A percentile compares a stretch with the other conserved stretches of the same genome.
Evolutionary conservation across 2,888 invertebrate genomes (phyloP).

Genomic region (Chalcis sispes): DNA sequence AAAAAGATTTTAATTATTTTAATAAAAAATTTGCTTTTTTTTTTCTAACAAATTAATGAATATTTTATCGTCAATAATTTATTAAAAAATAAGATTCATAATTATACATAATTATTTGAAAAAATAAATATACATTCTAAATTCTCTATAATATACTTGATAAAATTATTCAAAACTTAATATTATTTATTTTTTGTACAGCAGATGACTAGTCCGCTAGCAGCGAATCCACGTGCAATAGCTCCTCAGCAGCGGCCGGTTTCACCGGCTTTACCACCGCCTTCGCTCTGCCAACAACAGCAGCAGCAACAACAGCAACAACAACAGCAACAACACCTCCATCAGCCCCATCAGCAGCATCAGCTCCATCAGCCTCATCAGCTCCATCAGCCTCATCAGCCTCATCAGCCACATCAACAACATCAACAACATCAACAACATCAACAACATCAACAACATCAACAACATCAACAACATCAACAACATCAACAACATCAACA

Average conservation of each 20-base stretch:
- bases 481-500: constrained; percentile 58
- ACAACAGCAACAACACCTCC: constrained; percentile 39
- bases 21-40: too few species aligned
- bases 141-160: too few species aligned
- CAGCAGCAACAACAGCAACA: constrained; percentile 60
- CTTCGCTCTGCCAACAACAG: constrained; percentile 69
- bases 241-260: constrained; percentile 79
- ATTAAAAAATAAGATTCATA: too few species aligned
- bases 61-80: too few species aligned
- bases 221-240: constrained; percentile 76
- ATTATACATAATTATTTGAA: too few species aligned
- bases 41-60: too few species aligned
- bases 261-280: constrained; percentile 76
- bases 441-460: constrained; percentile 61
- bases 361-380: constrained; percentile 26
- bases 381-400: constrained; percentile 29
- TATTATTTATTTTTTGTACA: background rate
- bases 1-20: too few species aligned
- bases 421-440: constrained; percentile 59
- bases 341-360: constrained; percentile 23
- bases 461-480: constrained; percentile 65
- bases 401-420: constrained; percentile 38
- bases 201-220: constrained; percentile 76
- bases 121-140: too few species aligned
- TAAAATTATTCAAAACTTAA: too few species aligned